Evolutionary conservation across 2,797 vertebrate genomes (phyloP).

Genomic region (Prionace glauca): DNA sequence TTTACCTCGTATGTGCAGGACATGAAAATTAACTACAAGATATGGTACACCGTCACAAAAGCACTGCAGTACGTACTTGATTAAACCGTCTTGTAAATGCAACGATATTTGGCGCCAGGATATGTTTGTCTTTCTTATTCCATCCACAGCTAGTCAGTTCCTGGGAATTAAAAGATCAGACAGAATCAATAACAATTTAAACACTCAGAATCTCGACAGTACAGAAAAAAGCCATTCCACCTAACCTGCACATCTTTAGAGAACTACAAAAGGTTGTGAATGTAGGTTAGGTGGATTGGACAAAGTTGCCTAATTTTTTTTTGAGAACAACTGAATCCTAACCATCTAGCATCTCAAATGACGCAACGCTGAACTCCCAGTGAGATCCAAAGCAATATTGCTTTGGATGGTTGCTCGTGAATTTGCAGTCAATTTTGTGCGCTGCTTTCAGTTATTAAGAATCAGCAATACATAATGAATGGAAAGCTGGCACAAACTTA

Average conservation of each 20-base stretch:
- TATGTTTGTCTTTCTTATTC: conserved; percentile 93
- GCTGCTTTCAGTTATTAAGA: neutral
- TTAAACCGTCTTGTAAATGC: conserved; percentile 95
- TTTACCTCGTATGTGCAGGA: neutral
- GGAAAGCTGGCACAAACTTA: neutral
- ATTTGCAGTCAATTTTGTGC: neutral
- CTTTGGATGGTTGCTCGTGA: neutral
- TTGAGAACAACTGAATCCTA: neutral
- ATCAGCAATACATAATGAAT: neutral
- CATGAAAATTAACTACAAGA: neutral
- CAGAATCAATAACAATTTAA: neutral
- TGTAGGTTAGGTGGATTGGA: too few species aligned
- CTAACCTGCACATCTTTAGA: too few species aligned
- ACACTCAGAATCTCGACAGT: neutral
- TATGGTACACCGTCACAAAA: too few species aligned
- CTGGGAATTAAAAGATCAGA: conserved; percentile 55
- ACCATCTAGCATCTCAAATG: neutral
- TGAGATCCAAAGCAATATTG: neutral
- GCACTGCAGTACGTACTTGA: conserved; percentile 64
- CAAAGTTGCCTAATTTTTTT: neutral
- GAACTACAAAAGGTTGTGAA: too few species aligned
- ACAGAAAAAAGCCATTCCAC: too few species aligned
- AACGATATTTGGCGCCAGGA: conserved; percentile 84
- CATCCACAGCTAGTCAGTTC: conserved; percentile 89
- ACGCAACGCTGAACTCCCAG: neutral